phyloP scores from a whole-genome alignment of 2,888 invertebrate species.

The Tuberolachnus salignus region DNA sequence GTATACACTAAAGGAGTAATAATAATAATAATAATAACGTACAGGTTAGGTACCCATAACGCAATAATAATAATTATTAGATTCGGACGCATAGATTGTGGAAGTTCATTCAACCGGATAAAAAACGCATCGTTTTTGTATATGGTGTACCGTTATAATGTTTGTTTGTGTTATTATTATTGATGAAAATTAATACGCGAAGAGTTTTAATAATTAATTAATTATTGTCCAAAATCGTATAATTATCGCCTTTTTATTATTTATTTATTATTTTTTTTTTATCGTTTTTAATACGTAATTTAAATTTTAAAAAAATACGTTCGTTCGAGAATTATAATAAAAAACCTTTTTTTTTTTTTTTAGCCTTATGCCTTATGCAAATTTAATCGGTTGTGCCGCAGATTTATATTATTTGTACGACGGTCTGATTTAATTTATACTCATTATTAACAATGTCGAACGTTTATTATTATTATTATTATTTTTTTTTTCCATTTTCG shows the following conservation, averaged over 20 bases:
- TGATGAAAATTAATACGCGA: not conserved
- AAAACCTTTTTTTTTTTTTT: too few relatives aligned
- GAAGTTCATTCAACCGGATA: slow-evolving; percentile 47
- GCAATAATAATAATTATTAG: slow-evolving; percentile 38
- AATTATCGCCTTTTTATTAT: not conserved
- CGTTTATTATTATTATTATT: too few relatives aligned
- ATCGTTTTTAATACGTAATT: too few relatives aligned
- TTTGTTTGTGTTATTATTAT: slow-evolving; percentile 13
- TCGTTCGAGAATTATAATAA: too few relatives aligned
- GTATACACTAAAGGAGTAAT: not conserved
- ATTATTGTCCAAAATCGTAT: slow-evolving; percentile 1
- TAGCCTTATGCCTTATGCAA: too few relatives aligned
- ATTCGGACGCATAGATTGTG: slow-evolving; percentile 19
- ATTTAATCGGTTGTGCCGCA: too few relatives aligned
- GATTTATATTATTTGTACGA: too few relatives aligned
- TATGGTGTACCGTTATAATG: not conserved
- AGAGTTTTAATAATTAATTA: slow-evolving; percentile 20
- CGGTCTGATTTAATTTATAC: too few relatives aligned
- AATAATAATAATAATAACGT: slow-evolving; percentile 20
- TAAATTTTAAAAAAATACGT: too few relatives aligned
- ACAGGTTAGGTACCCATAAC: not conserved
- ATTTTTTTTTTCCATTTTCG: too few relatives aligned
- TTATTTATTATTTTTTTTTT: too few relatives aligned
- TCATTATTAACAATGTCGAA: too few relatives aligned
- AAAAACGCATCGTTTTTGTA: slow-evolving; percentile 31